These are phyloP conservation scores for Uropsilus gracilis DNA, from an alignment of 2,113 vertebrate genomes.

Conservation along the genomic window DNA sequence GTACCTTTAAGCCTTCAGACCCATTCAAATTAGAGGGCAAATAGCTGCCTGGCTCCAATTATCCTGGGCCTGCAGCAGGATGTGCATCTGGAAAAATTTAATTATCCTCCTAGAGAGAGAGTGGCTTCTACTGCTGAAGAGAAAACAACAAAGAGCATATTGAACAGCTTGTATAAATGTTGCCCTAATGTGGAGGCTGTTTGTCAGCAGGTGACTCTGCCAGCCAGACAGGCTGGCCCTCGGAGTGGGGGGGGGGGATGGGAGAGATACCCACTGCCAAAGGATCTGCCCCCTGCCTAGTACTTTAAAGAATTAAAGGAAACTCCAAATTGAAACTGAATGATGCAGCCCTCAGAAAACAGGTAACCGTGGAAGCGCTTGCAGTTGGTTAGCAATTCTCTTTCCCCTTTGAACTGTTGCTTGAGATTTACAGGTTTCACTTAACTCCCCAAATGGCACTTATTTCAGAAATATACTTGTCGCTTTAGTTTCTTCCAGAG, in stretches of 20 bases:
- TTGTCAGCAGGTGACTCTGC: not conserved
- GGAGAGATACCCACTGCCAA: not conserved
- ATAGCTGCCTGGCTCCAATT: constrained; percentile 62
- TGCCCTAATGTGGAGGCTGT: not conserved
- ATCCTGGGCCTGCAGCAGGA: constrained; percentile 27
- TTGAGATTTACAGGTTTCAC: not conserved
- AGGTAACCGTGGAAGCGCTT: not conserved
- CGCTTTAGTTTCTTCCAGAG: constrained; percentile 10
- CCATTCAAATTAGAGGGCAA: constrained; percentile 63
- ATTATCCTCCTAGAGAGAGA: constrained; percentile 48
- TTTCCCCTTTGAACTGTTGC: not conserved
- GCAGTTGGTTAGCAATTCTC: not conserved
- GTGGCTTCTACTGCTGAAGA: not conserved
- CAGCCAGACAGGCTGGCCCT: not conserved
- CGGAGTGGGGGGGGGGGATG: not conserved
- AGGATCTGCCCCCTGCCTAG: not conserved
- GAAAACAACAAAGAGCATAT: not conserved
- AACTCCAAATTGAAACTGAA: not conserved
- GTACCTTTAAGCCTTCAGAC: constrained; percentile 45
- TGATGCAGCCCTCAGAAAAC: not conserved
- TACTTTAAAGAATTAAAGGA: not conserved
- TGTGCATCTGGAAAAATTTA: constrained; percentile 39
- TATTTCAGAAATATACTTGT: not conserved
- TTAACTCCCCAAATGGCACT: not conserved
- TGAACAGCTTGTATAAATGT: not conserved